Base-by-base conservation (phyloP, 2,888 invertebrate genomes). In the Eustalomyia histrio region DNA sequence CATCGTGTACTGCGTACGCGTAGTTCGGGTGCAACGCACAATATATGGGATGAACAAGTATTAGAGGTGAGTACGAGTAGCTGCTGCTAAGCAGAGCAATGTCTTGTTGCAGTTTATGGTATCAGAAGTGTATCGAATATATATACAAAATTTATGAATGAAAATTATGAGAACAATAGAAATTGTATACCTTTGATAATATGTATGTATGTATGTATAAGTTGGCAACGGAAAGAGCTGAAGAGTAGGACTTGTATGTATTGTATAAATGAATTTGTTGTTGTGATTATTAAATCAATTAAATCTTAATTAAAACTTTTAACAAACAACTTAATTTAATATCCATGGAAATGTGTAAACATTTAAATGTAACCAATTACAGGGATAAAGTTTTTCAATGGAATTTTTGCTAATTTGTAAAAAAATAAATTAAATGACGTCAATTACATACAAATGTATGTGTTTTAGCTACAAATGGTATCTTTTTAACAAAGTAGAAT, bases 1-100 rank as follows among this genome's bases (percentile, higher is more conserved):
- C 88, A 89, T 84, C 88, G 89, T 39, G 90, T 91, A 53, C 78
- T 89, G 78, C 87, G 91, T 52, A 89, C 90, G 43, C 87, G 90
- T 74, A 91, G 90, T 76, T 89, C 91, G 24, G 90, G 90, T 53
- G 88, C 88, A 7, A 86, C 88, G 18, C 89, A 91, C 39, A 90
- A 89, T 63, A 84, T 91, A 61, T 90, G 89, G 88, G 91, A 91
- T 83, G 90, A 91, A 79, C 89, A 90, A 67, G 86, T 89, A 87
- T 87, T 91, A 85, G 91, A 91, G 88, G 90, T 91, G 73, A 87
- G 85, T 81, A 47, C 10, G 14, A 35, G 39, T 35, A 10, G 24
- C 14, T n/a, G 39, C 21, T 5, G 24, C 14, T n/a, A 29, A 29
- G 7, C 7, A 14, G 29, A 39, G 14, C 14, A 39, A 39, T 39